phyloP scores from a whole-genome alignment of 2,113 vertebrate genomes.

The Phyllopteryx taeniolatus region DNA sequence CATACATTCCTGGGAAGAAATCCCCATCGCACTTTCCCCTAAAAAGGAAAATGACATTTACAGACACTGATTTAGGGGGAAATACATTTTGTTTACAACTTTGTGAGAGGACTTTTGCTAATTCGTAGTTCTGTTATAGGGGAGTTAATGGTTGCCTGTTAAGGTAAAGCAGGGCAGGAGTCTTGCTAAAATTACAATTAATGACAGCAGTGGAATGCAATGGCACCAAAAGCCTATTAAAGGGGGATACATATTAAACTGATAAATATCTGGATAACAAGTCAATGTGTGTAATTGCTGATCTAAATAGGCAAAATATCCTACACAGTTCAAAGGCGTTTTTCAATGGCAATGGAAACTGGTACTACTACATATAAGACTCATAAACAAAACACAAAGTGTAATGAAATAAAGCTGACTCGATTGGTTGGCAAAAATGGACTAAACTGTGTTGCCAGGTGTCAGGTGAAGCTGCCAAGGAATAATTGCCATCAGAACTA shows the following conservation, averaged over 20 bases:
- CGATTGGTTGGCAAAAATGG: neutral
- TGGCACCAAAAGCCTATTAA: no score
- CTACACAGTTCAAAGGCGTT: conserved; percentile 7
- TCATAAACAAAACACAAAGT: neutral
- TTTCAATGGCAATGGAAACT: neutral
- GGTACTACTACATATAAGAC: neutral
- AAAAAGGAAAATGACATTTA: neutral
- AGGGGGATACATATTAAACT: neutral
- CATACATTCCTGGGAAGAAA: conserved; percentile 20
- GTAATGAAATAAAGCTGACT: neutral
- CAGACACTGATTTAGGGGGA: conserved; percentile 13
- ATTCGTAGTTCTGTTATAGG: conserved; percentile 2
- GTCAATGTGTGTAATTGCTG: neutral
- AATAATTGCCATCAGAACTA: neutral
- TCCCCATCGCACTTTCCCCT: conserved; percentile 17
- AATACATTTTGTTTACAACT: conserved; percentile 11
- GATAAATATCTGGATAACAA: neutral
- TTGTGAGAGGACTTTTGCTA: conserved; percentile 18
- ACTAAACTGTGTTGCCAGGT: neutral
- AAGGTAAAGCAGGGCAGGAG: neutral
- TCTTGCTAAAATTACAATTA: neutral
- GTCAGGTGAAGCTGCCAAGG: neutral
- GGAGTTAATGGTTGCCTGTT: conserved; percentile 12
- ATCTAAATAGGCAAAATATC: neutral
- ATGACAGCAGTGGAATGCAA: neutral